Evolutionary conservation across 2,113 vertebrate species (phyloP), one percentile per base, ranked within the genome.

Genomic region (Malurus elegans): DNA sequence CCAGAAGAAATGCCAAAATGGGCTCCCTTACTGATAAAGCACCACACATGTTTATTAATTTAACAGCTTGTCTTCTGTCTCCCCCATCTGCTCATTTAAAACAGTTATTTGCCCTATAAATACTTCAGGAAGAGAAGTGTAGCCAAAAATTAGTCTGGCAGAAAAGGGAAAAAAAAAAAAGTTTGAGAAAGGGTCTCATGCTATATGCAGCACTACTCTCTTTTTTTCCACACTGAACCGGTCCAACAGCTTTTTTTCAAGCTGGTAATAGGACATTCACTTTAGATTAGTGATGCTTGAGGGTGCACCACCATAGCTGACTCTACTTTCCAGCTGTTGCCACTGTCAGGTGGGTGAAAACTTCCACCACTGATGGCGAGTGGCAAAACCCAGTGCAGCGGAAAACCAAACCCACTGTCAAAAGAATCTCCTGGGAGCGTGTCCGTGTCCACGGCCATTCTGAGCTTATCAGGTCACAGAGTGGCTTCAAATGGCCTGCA

Each of bases 11-110:
- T 97, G 97, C 98, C 97, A 98, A 97, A 97, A 97, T 97, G 95
- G 96, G 97, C 86, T 97, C 92, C 95, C 94, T 97, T 93, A 94
- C 98, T 98, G 97, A 97, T 98, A 96, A 97, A 98, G 96, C 83
- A 93, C 94, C 96, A 85, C 85, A 96, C 97, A 96, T 97, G 97
- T 97, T 98, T 98, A 98, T 97, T 98, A 97, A 97, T 96, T 97
- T 84, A 97, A 96, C 97, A 98, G 97, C 97, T 98, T 98, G 98
- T 98, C 98, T 97, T 98, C 96, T 97, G 97, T 96, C 95, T 92
- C 94, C 95, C 92, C 98, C 97, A 98, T 97, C 98, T 98, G 98
- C 97, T 98, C 97, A 96, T 93, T 97, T 95, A 96, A 97, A 97
- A 97, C 97, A 96, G 97, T 97, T 97, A 96, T 93, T 97, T 96